Evolutionary conservation across 2,888 invertebrate genomes (phyloP).

Genomic region (Sphaeridia pumilis): DNA sequence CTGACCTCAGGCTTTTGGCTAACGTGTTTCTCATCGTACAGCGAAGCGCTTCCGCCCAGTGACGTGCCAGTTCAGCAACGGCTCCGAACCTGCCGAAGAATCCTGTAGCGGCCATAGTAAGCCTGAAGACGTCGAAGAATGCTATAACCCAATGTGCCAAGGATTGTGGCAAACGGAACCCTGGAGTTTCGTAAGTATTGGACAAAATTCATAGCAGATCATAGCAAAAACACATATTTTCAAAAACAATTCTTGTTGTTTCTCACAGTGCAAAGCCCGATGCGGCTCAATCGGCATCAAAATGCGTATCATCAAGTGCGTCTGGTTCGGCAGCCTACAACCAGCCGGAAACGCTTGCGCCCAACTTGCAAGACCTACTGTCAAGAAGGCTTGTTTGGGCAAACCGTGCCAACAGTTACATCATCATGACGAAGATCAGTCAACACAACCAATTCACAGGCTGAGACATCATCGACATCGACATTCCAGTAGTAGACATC

Average conservation of each 20-base stretch:
- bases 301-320: conserved; percentile 79
- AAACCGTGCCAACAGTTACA: no score
- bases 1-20: no score
- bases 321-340: conserved; percentile 61
- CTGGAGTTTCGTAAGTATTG: conserved; percentile 70
- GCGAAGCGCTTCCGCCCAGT: conserved; percentile 63
- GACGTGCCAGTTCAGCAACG: conserved; percentile 46
- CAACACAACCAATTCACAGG: no score
- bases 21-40: no score
- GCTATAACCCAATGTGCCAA: conserved; percentile 68
- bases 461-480: background rate
- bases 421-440: no score
- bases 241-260: no score
- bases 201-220: no score
- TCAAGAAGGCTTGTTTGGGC: conserved; percentile 64
- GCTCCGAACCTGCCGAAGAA: conserved; percentile 41
- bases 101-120: conserved; percentile 58
- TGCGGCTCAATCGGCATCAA: conserved; percentile 70
- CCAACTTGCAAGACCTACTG: conserved; percentile 59
- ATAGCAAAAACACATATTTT: no score
- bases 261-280: conserved; percentile 19
- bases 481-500: no score
- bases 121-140: conserved; percentile 67
- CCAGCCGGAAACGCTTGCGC: conserved; percentile 79
- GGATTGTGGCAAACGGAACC: conserved; percentile 82